These are phyloP conservation scores for Tanypteryx hageni DNA, from an alignment of 2,888 invertebrate genomes.

Conservation along the genomic window DNA sequence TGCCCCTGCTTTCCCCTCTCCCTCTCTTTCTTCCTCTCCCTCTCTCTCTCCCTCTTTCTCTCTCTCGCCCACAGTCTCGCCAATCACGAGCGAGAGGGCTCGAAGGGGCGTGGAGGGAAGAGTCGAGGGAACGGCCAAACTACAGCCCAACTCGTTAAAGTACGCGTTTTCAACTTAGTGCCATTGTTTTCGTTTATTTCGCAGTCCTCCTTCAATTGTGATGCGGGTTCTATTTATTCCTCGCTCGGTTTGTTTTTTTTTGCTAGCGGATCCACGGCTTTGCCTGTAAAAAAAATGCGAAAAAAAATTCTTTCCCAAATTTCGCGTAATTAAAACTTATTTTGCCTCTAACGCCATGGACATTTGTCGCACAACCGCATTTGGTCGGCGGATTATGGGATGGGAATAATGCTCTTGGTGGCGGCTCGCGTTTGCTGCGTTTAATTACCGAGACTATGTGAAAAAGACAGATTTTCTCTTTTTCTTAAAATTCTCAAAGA, in stretches of 20 bases:
- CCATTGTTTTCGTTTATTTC: constrained; percentile 24
- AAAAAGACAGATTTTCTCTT: background rate
- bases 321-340: constrained; percentile 32
- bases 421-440: background rate
- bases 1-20: background rate
- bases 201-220: background rate
- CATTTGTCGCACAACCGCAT: background rate
- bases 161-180: background rate
- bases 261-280: background rate
- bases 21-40: background rate
- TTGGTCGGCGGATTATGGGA: background rate
- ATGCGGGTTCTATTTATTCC: background rate
- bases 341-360: background rate
- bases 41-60: background rate
- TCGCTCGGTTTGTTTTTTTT: background rate
- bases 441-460: background rate
- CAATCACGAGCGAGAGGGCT: too few species aligned
- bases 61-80: too few species aligned
- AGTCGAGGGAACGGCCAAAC: background rate
- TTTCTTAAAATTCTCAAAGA: too few species aligned
- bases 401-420: background rate
- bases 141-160: constrained; percentile 3
- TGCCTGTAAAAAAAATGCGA: background rate
- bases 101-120: too few species aligned
- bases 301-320: background rate